Evolutionary conservation across 1,140 invertebrate species (phyloP).

Genomic region (Liolophura sinensis): DNA sequence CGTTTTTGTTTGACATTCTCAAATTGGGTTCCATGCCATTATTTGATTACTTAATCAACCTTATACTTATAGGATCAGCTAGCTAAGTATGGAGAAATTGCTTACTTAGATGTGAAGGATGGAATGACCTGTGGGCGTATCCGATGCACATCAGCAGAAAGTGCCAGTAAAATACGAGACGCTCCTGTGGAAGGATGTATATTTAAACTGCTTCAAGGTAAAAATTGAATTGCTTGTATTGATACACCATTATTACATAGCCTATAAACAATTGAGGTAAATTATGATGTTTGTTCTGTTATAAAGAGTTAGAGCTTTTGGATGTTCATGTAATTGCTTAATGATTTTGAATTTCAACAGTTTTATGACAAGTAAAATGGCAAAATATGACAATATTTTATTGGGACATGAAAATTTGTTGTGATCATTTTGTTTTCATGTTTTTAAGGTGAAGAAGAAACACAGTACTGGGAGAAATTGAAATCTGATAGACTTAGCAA

Average conservation of each 20-base stretch:
- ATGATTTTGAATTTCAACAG: neutral
- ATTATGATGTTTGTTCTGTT: neutral
- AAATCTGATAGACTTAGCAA: slow-evolving; percentile 40
- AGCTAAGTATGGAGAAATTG: slow-evolving; percentile 28
- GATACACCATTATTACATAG: neutral
- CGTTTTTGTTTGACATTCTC: no score
- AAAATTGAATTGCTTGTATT: neutral
- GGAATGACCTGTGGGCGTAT: slow-evolving; percentile 33
- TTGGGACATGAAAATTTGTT: neutral
- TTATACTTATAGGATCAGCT: slow-evolving; percentile 29
- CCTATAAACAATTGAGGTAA: neutral
- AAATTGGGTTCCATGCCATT: neutral
- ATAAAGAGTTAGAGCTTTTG: neutral
- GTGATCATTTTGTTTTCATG: neutral
- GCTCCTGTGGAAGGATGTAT: slow-evolving; percentile 16
- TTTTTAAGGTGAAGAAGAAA: slow-evolving; percentile 41
- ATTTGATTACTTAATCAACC: neutral
- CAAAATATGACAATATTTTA: neutral
- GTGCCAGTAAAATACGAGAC: slow-evolving; percentile 29
- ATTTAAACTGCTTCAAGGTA: slow-evolving; percentile 38
- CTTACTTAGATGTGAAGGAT: slow-evolving; percentile 49
- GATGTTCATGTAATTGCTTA: neutral
- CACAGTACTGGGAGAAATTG: slow-evolving; percentile 49
- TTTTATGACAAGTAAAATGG: neutral
- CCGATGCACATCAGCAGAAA: slow-evolving; percentile 40